Base-by-base conservation (phyloP, 2,113 vertebrate species). In the Nicator chloris region DNA sequence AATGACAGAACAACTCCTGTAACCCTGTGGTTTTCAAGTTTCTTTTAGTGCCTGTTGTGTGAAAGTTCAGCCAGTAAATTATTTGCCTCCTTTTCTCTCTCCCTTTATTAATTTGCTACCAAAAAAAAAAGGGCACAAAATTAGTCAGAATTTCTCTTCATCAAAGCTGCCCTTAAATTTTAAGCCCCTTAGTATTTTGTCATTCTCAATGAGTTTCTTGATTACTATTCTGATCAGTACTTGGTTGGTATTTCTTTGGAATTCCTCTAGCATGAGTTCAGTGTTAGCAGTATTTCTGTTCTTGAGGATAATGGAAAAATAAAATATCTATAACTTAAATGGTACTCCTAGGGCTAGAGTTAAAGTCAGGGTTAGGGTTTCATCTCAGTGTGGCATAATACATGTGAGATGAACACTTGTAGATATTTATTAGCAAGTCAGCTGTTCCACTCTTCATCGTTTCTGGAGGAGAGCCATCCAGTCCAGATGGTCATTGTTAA, bases 361-460 rank as follows among this genome's bases (percentile, higher is more conserved):
- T 94, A 51, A 75, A 56, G 37, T 53, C 54, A 81, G 42, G 63
- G 39, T 66, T 93, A 92, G 57, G 47, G 39, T 96, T 95, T 93
- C 86, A 60, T 54, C 64, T 88, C 64, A 75, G 68, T 9, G 2
- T 53, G 60, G 71, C 21, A 23, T 45, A 57, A 85, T 82, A 76
- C 72, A 92, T 82, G 24, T 81, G 82, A 86, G 71, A 93, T n/a
- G 94, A 86, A 71, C 79, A 63, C 76, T 90, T 78, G 79, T 27
- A 78, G 68, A 15, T 72, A 95, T 88, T 86, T 92, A 77, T 89
- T 75, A 89, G n/a, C 22, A 88, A 71, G 56, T 88, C 94, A 95
- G 80, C 86, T 93, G 86, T 88, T 92, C 50, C 45, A 88, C 65
- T 80, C 71, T 76, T 86, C 68, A 77, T 59, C 3, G 0, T 28